phyloP scores from a whole-genome alignment of 2,113 vertebrate species.

The Athene noctua region DNA sequence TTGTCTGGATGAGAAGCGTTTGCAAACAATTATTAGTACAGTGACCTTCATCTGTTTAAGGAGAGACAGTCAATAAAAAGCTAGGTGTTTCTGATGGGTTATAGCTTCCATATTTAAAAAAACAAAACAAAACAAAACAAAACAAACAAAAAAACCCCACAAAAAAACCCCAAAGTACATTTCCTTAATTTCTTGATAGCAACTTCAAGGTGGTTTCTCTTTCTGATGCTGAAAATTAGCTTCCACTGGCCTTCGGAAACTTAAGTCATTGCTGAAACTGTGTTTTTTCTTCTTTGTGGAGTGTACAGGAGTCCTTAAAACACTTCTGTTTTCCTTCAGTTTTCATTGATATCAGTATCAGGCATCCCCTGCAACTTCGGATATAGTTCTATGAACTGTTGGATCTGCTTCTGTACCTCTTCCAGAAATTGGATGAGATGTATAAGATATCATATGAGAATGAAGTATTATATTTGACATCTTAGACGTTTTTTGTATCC shows the following conservation, averaged over 20 bases:
- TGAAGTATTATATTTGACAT: not conserved
- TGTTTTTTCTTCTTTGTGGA: not conserved
- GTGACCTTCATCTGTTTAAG: not conserved
- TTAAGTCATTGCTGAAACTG: not conserved
- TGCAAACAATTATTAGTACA: not conserved
- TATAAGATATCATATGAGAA: not conserved
- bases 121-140: not conserved
- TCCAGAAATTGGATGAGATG: not conserved
- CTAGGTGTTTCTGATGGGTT: not conserved
- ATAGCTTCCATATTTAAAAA: not conserved
- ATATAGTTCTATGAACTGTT: not conserved
- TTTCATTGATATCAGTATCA: not conserved
- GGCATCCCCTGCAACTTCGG: not conserved
- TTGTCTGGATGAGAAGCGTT: not conserved
- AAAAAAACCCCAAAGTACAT: accelerated
- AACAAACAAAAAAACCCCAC: not conserved
- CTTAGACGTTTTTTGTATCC: not conserved
- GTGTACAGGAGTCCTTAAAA: not conserved
- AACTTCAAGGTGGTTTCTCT: not conserved
- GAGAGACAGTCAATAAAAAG: not conserved
- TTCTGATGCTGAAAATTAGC: not conserved
- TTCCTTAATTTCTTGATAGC: not conserved
- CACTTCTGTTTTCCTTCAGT: not conserved
- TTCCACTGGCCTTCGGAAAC: not conserved
- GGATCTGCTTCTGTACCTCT: not conserved